A percentile compares a stretch with the other conserved stretches of the same genome.
Evolutionary conservation across 2,888 invertebrate genomes (phyloP).

Genomic region (Piscicola geometra): DNA sequence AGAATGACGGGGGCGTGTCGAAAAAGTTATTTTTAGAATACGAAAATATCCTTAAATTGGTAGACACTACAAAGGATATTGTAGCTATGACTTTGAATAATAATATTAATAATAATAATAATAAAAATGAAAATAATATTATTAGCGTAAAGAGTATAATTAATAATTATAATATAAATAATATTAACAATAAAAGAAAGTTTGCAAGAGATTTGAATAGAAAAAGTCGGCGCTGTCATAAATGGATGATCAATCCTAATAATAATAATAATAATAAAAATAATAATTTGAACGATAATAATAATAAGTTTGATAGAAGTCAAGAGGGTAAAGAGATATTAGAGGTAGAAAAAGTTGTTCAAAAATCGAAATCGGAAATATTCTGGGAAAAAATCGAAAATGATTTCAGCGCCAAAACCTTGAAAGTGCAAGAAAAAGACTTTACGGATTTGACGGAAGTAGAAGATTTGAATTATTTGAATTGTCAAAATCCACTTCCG

Average conservation of each 20-base stretch:
- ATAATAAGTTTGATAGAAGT: no score
- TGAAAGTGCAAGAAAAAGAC: constrained; percentile 81
- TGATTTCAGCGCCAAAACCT: neutral
- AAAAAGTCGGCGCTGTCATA: neutral
- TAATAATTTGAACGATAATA: no score
- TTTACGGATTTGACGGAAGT: constrained; percentile 86
- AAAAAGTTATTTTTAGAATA: constrained; percentile 12
- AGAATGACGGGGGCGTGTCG: no score
- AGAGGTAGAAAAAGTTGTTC: neutral
- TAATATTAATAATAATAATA: neutral
- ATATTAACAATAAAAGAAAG: neutral
- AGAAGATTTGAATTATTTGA: constrained; percentile 67
- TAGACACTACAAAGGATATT: neutral
- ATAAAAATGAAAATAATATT: no score
- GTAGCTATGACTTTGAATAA: neutral
- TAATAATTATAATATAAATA: no score
- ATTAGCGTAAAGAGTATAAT: no score
- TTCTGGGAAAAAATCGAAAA: neutral
- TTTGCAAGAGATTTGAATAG: neutral
- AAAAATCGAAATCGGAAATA: constrained; percentile 4
- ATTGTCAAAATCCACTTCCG: constrained; percentile 16
- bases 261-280: neutral
- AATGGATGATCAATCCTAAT: neutral
- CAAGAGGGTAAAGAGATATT: no score
- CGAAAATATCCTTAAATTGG: neutral